Percentiles rank a stretch among this genome's conserved stretches.
Evolutionary conservation across 2,888 invertebrate species (phyloP).

Genomic region (Philaethria dido): DNA sequence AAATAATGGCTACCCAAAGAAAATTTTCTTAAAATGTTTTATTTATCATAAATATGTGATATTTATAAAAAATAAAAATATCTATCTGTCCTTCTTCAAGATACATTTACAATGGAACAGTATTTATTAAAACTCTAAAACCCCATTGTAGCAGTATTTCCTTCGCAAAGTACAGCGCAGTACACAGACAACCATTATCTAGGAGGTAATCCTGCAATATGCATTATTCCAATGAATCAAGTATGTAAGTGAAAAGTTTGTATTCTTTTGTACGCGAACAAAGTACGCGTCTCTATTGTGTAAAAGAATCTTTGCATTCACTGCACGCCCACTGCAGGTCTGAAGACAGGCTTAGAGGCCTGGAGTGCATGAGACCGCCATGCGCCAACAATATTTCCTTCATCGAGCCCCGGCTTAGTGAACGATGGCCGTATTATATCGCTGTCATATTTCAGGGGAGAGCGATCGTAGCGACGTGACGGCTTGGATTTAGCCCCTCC

Average conservation of each 20-base stretch:
- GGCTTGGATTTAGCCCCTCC: constrained; percentile 50
- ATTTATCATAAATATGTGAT: too few relatives aligned
- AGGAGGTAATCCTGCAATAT: constrained; percentile 24
- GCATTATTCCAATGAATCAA: constrained; percentile 31
- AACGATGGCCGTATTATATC: constrained; percentile 70
- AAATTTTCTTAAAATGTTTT: too few relatives aligned
- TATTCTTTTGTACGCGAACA: constrained; percentile 33
- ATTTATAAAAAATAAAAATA: background rate
- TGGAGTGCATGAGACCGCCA: constrained; percentile 34
- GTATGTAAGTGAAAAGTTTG: constrained; percentile 28
- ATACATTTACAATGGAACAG: background rate
- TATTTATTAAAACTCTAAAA: constrained; percentile 21
- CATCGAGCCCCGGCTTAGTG: constrained; percentile 71
- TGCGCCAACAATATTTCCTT: constrained; percentile 66
- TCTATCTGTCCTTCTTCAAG: background rate
- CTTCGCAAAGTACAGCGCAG: constrained; percentile 11
- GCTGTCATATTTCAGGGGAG: constrained; percentile 71
- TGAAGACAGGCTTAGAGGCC: constrained; percentile 25
- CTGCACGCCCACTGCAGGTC: constrained; percentile 26
- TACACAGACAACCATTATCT: constrained; percentile 24
- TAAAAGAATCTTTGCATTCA: constrained; percentile 29
- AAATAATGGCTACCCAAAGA: too few relatives aligned
- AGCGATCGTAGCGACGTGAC: constrained; percentile 74
- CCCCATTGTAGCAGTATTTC: constrained; percentile 18
- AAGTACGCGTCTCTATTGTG: constrained; percentile 31